Base-by-base conservation (phyloP, 2,888 invertebrate genomes). In the Apodemia duryi region DNA sequence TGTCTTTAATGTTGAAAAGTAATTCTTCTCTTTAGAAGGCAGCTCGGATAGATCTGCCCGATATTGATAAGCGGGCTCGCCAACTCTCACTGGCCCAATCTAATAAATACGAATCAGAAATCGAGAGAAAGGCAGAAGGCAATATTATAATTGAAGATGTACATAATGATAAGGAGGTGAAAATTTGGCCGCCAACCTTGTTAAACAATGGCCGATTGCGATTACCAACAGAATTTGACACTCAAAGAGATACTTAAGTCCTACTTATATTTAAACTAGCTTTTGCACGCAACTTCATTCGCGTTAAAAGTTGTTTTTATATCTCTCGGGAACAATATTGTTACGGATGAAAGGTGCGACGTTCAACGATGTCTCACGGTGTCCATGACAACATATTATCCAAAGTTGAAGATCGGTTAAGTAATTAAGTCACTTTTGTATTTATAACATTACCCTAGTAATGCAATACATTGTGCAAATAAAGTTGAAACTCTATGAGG, bases 61-160 rank as follows among this genome's bases (percentile, higher is more conserved):
- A 49, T n/a, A 49, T 49, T 49, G 13, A 49, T 49, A 6, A 49
- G 49, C 49, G 6, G 4, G n/a, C 49, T 49, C 2, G 49, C n/a
- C n/a, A n/a, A 49, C 49, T 49, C 49, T 49, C 49, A 49, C 49
- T 49, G 49, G n/a, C n/a, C 49, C 6, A 49, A 49, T 49, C 13
- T 49, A 49, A 49, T n/a, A 49, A 49, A 49, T 49, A n/a, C 6
- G 38, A 38, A 43, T 43, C 43, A 11, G 43, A 43, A 49, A 13
- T 49, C n/a, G n/a, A 49, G 49, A 49, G 49, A 49, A n/a, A 49
- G 49, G 49, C 49, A 49, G n/a, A n/a, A 49, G 13, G 49, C 49
- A 6, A 49, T 49, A 49, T 49, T n/a, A 49, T 49, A 49, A 13
- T 49, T 49, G 10, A 49, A 49, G 49, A 49, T 49, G n/a, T n/a